Base-by-base conservation (phyloP, 2,113 vertebrate species). In the Pseudolaguvia tuberculata region DNA sequence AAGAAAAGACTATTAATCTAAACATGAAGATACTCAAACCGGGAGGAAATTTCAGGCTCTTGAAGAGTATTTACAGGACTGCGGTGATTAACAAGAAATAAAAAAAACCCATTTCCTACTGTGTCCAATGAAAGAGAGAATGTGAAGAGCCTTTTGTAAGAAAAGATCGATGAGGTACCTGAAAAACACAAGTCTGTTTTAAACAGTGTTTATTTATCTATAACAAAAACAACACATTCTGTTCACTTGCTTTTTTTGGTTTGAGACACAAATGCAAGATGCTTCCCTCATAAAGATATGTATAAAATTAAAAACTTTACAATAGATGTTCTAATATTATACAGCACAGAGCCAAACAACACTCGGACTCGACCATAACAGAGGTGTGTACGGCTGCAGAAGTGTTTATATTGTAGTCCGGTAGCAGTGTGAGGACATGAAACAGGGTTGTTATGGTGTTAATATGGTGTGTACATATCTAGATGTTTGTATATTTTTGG, bases 381-480 rank as follows among this genome's bases (percentile, higher is more conserved):
- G 48, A 13, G 23, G n/a, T 17, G 45, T 20, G 23, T 63, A 42
- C 31, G 1, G 59, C 27, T n/a, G 48, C 21, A 63, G 7, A 18
- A 15, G 59, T 25, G 31, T 1, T 31, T 23, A 25, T 58, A 42
- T 59, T 29, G 39, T 18, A 29, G 3, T 48, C 47, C 59, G 65
- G 59, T 31, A 18, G 14, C 21, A 1, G 21, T 55, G 29, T 39
- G 39, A 4, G 56, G 42, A 7, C 31, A n/a, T 62, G 23, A 17
- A 52, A 63, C 58, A 62, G 25, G 45, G n/a, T 63, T 63, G 1
- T 42, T 2, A 42, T 42, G 17, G n/a, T 51, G 71, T 51, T 11
- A 31, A 31, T 61, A 72, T 21, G 13, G 42, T 73, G 2, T 73
- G 58, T 73, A 39, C 25, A 52, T 73, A 61, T 62, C 15, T 63